Conservation (phyloP, 2,888 invertebrate species). For the Synanthedon vespiformis region DNA sequence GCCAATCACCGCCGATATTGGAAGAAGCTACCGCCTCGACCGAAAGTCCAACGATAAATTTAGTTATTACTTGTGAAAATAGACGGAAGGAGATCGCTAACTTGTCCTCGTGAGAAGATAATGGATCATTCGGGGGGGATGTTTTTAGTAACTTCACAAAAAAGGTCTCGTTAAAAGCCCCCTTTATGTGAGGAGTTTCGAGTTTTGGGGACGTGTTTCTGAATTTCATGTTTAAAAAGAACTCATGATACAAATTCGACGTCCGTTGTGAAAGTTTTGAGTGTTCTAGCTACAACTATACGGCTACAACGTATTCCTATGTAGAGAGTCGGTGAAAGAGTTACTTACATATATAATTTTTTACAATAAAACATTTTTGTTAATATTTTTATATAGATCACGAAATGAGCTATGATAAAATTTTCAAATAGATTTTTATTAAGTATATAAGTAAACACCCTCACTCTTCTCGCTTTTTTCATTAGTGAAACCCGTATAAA, state of each 20-base stretch:
- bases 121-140: slow-evolving; percentile 64
- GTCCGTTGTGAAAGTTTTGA: slow-evolving; percentile 20
- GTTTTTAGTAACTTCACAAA: slow-evolving; percentile 61
- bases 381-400: too few species aligned
- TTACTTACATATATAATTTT: too few species aligned
- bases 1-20: slow-evolving; percentile 51
- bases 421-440: too few species aligned
- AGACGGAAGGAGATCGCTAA: slow-evolving; percentile 69
- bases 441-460: too few species aligned
- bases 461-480: too few species aligned
- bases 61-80: slow-evolving; percentile 71
- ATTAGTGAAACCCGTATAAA: too few species aligned
- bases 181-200: slow-evolving; percentile 61
- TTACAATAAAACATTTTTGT: too few species aligned
- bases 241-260: slow-evolving; percentile 37
- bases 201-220: slow-evolving; percentile 37
- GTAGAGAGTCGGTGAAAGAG: too few species aligned
- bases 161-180: slow-evolving; percentile 60
- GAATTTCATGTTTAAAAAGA: slow-evolving; percentile 41
- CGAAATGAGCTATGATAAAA: too few species aligned
- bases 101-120: slow-evolving; percentile 67
- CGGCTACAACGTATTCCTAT: too few species aligned
- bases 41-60: slow-evolving; percentile 69
- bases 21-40: slow-evolving; percentile 48
- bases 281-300: background rate